Evolutionary conservation across 92 coral and sea anemone species (phyloP), one percentile per base, ranked within the genome.

Genomic region (Zoanthus sansibaricus): DNA sequence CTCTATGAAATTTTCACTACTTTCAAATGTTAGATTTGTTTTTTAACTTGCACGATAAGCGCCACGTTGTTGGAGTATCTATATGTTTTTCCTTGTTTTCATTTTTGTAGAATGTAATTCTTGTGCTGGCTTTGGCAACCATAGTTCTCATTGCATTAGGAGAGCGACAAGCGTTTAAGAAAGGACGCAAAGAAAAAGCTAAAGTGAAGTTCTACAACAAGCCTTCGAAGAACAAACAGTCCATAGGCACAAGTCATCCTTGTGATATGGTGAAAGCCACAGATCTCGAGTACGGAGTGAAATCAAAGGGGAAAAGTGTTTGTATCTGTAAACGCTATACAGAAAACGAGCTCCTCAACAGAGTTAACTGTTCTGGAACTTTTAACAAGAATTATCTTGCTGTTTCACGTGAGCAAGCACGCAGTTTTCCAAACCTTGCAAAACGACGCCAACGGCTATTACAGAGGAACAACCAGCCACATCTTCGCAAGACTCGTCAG

Each of bases 281-380:
- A 66, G 85, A 80, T 10, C 32, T 62, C 7, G 45, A 46, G 18
- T 80, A 46, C 42, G 85, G 85, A 15, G 73, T 66, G 45, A 80
- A 80, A 47, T 67, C 62, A 21, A 17, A 46, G 44, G 55, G 72
- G 18, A 58, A 58, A 13, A 58, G 14, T 5, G 58, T 11, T 25
- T 66, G 20, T 49, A 1, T 80, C 45, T 80, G 85, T 46, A 80
- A 21, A 56, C 75, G 85, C 3, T 80, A 64, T 74, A 37, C 74
- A 1, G 85, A 80, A 33, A 9, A 45, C 46, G 85, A 80, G 66
- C 85, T 80, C 7, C 47, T 80, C 45, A 66, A 66, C 75, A 66
- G 30, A 80, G 67, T 80, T 61, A 80, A 80, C 54, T 80, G 85
- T 3, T 80, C 85, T 42, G 85, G 85, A 42, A 80, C 85, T 6